Evolutionary conservation across 2,113 vertebrate genomes (phyloP), one percentile per base, ranked within the genome.

Genomic region (Aldabrachelys gigantea): DNA sequence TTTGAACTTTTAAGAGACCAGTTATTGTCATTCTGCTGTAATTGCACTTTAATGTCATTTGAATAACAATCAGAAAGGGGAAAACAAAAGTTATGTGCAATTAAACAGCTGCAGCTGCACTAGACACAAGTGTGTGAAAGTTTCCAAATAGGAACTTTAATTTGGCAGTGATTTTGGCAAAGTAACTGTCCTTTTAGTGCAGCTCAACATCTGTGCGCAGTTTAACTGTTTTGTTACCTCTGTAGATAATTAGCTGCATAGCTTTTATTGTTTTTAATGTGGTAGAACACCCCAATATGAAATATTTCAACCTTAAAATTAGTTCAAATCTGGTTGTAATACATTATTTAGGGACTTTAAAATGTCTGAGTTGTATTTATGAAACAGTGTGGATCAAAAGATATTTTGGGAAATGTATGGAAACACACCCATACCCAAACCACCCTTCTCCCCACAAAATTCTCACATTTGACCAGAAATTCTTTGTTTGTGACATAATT

Each of bases 41-140:
- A 96, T 97, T 97, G 94, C 91, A 88, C 95, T 94, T 94, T 96
- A 93, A 93, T 95, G 92, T 91, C 79, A 84, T 97, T 97, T 97
- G 93, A 97, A 96, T 96, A 95, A 95, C 94, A 96, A 93, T 97
- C 31, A 3, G 92, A 95, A 95, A 90, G 88, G 94, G 93, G 93
- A 97, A 96, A 97, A 97, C 95, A 97, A 91, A 94, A 97, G 97
- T 95, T 95, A 97, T 97, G 95, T 97, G 93, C 93, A 96, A 91
- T 97, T 96, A 97, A 97, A 96, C 97, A 97, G 96, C 96, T 97
- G 97, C 97, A 98, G 97, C 97, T 98, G 97, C 94, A 95, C 92
- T 93, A 94, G 96, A 97, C 92, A 96, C 92, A 94, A 97, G 93
- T 95, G 91, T 88, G 90, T 96, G 96, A 93, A 97, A 96, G 96